Evolutionary conservation across 1,140 invertebrate species (phyloP), one percentile per base, ranked within the genome.

Genomic region (Rhysida immarginata): DNA sequence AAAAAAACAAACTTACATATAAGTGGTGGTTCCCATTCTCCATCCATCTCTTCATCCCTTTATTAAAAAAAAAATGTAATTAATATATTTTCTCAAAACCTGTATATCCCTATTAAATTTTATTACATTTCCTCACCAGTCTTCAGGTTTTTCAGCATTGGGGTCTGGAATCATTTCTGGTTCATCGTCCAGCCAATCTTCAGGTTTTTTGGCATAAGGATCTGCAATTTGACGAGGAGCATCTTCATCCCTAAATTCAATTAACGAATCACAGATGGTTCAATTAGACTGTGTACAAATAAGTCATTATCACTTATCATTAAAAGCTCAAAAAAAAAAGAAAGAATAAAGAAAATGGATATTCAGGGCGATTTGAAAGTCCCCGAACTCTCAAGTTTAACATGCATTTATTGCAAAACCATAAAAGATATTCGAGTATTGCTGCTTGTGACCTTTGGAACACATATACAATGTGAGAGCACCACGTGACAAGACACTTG

Each of bases 11-110:
- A 64, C 65, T 63, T 64, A 72, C 71, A 67, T 26, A 97, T 82
- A 52, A 93, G 74, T 0, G 94, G 87, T 18, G 96, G 82, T 72
- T 99, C 96, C 94, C 95, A 99, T 69, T 90, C 85, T 0, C 96
- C 96, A 74, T 99, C 96, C 83, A 98, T 98, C 60, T 96, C 91
- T 48, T 85, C 80, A 73, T 99, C 95, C 81, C 80, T 81, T 60
- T 27, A 29, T 58, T 59, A 53, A 53, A 18, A 35, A 57, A 48
- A 56, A 27, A 25, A 26, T 11, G 24, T 8, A 51, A n/a, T 11
- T 11, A 26, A 11, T 18, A 46, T 46, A 35, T 35, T 8, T 35
- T 8, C 29, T 20, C 20, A 13, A 46, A 46, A 46, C 21, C 44
- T 41, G n/a, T 41, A 11, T 11, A n/a, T 41, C n/a, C n/a, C 11